A percentile compares a stretch with the other conserved stretches of the same genome.
phyloP scores from a whole-genome alignment of 2,113 vertebrate genomes.

The Platysternon megacephalum region DNA sequence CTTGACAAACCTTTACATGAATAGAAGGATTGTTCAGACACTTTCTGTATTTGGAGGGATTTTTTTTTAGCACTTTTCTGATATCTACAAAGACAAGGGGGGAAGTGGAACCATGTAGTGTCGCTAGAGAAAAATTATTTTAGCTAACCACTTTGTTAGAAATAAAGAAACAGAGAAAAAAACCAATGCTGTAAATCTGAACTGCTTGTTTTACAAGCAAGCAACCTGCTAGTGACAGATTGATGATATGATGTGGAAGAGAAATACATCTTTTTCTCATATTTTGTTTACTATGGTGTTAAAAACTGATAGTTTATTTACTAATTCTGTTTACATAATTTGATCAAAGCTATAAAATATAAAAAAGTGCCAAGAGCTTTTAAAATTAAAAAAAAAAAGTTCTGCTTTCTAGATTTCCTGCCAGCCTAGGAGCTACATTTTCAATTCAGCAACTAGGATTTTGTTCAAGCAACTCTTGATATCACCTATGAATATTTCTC shows the following conservation, averaged over 20 bases:
- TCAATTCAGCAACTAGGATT: not conserved
- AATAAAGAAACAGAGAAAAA: not conserved
- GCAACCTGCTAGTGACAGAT: not conserved
- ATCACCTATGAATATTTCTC: not conserved
- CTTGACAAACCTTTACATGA: not conserved
- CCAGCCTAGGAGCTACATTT: not conserved
- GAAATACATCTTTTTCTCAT: not conserved
- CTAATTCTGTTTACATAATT: not conserved
- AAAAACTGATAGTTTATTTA: not conserved
- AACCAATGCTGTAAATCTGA: not conserved
- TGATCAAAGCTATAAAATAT: not conserved
- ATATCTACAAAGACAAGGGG: not conserved
- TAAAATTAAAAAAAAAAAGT: not conserved
- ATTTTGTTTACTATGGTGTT: not conserved
- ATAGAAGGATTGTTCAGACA: not conserved
- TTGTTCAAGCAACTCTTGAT: not conserved
- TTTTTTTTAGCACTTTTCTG: constrained; percentile 15
- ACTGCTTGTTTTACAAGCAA: not conserved
- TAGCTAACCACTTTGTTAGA: not conserved
- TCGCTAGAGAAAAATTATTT: not conserved
- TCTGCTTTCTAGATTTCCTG: not conserved
- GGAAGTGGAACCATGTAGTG: not conserved
- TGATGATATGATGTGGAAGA: not conserved
- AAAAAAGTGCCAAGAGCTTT: not conserved
- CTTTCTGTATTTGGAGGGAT: not conserved